A percentile compares a stretch with the other conserved stretches of the same genome.
phyloP scores from a whole-genome alignment of 2,888 invertebrate species.

The Agrotis segetum region DNA sequence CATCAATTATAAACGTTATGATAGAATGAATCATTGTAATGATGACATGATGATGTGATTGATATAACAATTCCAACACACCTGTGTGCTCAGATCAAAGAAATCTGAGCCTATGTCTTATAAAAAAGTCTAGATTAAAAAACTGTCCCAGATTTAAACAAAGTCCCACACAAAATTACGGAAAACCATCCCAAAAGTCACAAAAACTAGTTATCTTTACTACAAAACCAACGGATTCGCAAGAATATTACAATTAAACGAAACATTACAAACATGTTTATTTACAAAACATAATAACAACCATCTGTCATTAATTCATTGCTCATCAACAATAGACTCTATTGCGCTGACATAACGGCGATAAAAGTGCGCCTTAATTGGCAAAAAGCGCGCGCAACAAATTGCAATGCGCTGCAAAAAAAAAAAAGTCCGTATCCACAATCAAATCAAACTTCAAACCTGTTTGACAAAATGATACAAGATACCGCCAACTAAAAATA shows the following conservation, averaged over 20 bases:
- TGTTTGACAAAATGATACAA: conserved; percentile 28
- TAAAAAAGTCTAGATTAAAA: background rate
- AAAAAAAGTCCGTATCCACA: conserved; percentile 29
- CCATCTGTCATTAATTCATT: conserved; percentile 12
- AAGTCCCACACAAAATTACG: background rate
- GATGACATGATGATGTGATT: conserved; percentile 43
- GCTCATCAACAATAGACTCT: conserved; percentile 45
- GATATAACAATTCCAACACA: background rate
- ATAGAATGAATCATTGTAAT: conserved; percentile 35
- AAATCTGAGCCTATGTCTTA: too few relatives aligned
- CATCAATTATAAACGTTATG: background rate
- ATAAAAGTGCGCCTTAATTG: conserved; percentile 51
- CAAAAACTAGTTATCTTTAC: background rate
- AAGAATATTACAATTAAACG: background rate
- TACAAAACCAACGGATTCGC: background rate
- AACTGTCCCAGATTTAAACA: background rate
- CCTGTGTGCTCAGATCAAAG: too few relatives aligned
- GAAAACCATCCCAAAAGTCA: background rate
- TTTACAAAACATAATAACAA: conserved; percentile 39
- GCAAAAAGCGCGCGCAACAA: conserved; percentile 22
- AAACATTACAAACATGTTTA: conserved; percentile 17
- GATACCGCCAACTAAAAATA: conserved; percentile 52
- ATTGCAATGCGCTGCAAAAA: conserved; percentile 20
- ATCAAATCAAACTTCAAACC: conserved; percentile 24
- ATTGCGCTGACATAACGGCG: conserved; percentile 36